Conservation (phyloP, 2,113 vertebrate genomes). For the Anolis sagrei region DNA sequence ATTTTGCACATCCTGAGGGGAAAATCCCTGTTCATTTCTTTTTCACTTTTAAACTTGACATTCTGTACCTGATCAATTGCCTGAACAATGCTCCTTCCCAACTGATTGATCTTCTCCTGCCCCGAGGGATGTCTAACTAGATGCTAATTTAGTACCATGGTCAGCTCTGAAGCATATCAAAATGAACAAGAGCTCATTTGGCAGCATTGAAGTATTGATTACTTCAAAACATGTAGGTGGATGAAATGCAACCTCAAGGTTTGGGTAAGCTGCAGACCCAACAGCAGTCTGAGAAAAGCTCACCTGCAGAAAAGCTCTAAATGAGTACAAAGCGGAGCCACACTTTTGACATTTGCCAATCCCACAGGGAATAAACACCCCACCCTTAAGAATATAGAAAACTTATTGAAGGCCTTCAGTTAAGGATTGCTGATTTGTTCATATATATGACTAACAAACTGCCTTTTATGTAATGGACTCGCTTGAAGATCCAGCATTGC, state of each 20-base stretch:
- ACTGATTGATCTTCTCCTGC: constrained; percentile 9
- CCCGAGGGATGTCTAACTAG: constrained; percentile 29
- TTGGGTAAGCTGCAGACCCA: neutral
- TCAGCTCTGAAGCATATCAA: constrained; percentile 32
- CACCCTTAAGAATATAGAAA: neutral
- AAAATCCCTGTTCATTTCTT: constrained; percentile 9
- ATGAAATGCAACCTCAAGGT: rapidly evolving
- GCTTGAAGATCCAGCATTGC: too few relatives aligned
- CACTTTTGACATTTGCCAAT: neutral
- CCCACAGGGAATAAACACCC: neutral
- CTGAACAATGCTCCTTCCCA: neutral
- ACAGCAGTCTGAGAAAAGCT: rapidly evolving
- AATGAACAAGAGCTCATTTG: constrained; percentile 32
- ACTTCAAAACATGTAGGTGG: rapidly evolving
- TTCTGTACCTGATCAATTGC: constrained; percentile 2
- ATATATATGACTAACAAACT: too few relatives aligned
- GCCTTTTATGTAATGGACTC: too few relatives aligned
- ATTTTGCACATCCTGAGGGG: neutral
- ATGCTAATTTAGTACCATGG: constrained; percentile 51
- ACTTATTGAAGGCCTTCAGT: neutral
- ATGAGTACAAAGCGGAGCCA: neutral
- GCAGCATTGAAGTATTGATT: neutral
- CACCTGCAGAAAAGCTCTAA: neutral
- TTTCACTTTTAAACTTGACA: constrained; percentile 3
- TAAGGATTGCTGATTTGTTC: neutral